Evolutionary conservation across 2,888 invertebrate genomes (phyloP).

Genomic region (Itoplectis maculator): DNA sequence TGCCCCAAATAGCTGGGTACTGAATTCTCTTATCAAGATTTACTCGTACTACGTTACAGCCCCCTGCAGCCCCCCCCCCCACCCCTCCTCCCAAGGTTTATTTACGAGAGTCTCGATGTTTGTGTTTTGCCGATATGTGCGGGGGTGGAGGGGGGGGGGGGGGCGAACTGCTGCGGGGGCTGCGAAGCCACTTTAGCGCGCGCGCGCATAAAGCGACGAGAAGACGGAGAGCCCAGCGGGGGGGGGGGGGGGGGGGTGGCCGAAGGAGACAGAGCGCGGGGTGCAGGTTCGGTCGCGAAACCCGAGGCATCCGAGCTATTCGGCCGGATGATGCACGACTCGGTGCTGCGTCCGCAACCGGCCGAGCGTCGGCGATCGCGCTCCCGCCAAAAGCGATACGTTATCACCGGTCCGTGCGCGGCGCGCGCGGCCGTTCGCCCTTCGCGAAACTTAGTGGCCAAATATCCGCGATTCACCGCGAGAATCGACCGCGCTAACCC

Average conservation of each 20-base stretch:
- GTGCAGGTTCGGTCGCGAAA: conserved; percentile 57
- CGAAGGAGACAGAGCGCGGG: neutral
- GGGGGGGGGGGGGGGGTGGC: neutral
- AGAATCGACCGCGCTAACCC: conserved; percentile 28
- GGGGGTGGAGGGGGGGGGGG: no score
- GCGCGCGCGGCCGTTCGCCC: conserved; percentile 41
- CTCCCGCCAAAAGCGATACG: conserved; percentile 74
- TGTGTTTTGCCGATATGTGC: no score
- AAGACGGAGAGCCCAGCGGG: conserved; percentile 22
- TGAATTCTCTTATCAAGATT: neutral
- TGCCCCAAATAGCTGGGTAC: neutral
- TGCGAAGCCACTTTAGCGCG: no score
- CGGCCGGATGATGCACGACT: conserved; percentile 77
- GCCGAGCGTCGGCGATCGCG: conserved; percentile 65
- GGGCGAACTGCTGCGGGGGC: neutral
- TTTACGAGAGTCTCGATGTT: neutral
- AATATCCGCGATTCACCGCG: conserved; percentile 22
- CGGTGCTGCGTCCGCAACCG: conserved; percentile 70
- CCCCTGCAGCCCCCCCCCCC: neutral
- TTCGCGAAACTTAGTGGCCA: conserved; percentile 51
- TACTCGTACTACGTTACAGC: neutral
- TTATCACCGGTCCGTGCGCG: conserved; percentile 67
- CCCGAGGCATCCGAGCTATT: conserved; percentile 79
- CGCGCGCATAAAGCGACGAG: neutral
- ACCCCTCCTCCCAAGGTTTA: neutral